Percentiles rank a stretch among this genome's conserved stretches.
These are phyloP conservation scores for Eledona agricola DNA, from an alignment of 2,888 invertebrate species.

Conservation along the genomic window DNA sequence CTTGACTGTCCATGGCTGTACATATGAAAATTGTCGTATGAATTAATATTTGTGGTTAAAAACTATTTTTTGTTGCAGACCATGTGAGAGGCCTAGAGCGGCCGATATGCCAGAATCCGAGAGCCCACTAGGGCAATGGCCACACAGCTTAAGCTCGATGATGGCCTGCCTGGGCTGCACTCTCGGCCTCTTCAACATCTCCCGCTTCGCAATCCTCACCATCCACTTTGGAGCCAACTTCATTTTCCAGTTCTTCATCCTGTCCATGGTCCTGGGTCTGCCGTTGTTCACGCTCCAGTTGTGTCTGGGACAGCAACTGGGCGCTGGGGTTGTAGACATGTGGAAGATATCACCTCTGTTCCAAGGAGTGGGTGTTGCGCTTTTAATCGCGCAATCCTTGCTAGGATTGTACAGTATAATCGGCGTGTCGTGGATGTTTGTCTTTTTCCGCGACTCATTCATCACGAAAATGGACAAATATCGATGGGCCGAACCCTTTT, in stretches of 20 bases:
- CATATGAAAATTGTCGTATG: background rate
- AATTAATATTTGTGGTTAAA: too few relatives aligned
- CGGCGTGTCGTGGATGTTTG: constrained; percentile 90
- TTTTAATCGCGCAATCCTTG: constrained; percentile 80
- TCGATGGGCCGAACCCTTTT: constrained; percentile 81
- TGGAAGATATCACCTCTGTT: constrained; percentile 93
- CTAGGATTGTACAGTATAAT: constrained; percentile 88
- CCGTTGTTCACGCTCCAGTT: constrained; percentile 86
- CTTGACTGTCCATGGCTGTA: too few relatives aligned
- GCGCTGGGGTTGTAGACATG: constrained; percentile 89
- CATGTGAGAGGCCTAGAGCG: constrained; percentile 64
- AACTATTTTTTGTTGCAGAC: constrained; percentile 59
- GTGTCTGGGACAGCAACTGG: constrained; percentile 84
- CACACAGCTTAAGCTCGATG: constrained; percentile 78
- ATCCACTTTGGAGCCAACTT: constrained; percentile 90
- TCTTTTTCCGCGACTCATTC: constrained; percentile 88
- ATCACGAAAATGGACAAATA: constrained; percentile 81
- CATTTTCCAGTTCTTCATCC: constrained; percentile 85
- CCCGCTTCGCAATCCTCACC: constrained; percentile 77
- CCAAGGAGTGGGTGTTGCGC: constrained; percentile 86
- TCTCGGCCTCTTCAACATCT: constrained; percentile 87
- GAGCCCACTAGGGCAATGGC: constrained; percentile 71
- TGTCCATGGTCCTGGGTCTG: constrained; percentile 76
- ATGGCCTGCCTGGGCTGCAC: constrained; percentile 87
- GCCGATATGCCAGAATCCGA: constrained; percentile 63